These are phyloP conservation scores for Ostrea denselamellosa DNA, from an alignment of 1,140 invertebrate species.

Conservation along the genomic window DNA sequence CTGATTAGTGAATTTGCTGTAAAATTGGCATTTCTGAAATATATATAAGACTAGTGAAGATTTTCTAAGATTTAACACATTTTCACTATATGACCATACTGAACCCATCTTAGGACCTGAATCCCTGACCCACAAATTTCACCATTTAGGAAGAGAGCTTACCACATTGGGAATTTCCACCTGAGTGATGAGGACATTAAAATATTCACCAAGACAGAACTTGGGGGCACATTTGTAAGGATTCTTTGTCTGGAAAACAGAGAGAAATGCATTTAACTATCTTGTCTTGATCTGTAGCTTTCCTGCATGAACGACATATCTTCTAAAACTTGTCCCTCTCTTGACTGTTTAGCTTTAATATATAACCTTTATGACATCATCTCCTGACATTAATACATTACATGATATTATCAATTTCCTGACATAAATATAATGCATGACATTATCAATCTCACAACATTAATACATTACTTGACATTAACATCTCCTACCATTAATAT, in stretches of 20 bases:
- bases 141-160: slow-evolving; percentile 22
- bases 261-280: not conserved
- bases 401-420: too few species aligned
- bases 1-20: too few species aligned
- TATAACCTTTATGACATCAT: not conserved
- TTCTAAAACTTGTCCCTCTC: too few species aligned
- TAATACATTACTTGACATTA: not conserved
- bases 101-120: too few species aligned
- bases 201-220: slow-evolving; percentile 34
- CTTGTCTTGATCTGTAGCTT: too few species aligned
- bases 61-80: too few species aligned
- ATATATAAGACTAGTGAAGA: too few species aligned
- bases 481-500: not conserved
- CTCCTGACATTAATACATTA: not conserved
- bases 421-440: not conserved
- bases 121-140: too few species aligned
- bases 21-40: too few species aligned
- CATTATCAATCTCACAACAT: too few species aligned
- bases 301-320: too few species aligned
- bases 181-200: slow-evolving; percentile 58
- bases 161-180: slow-evolving; percentile 66
- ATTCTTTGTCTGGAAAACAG: slow-evolving; percentile 44
- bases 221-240: slow-evolving; percentile 30
- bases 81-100: too few species aligned
- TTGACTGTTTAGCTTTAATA: not conserved